Evolutionary conservation across 2,888 invertebrate genomes (phyloP), one percentile per base, ranked within the genome.

Genomic region (Aspidapion aeneum): DNA sequence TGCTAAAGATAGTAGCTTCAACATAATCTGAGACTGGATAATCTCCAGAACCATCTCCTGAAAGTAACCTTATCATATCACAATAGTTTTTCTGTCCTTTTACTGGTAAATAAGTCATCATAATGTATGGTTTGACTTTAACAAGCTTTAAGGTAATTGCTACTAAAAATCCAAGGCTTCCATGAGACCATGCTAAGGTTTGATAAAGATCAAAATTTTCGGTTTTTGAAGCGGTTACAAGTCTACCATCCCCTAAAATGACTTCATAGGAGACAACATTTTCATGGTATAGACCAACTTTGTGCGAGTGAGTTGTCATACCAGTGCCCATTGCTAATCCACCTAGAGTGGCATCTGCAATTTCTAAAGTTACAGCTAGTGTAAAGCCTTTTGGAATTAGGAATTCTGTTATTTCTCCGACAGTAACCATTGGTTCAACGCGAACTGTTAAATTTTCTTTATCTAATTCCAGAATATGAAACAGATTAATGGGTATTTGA

Each of bases 251-350:
- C 0, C 83, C 84, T 1, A 87, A 77, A 1, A 89, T 83, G 0
- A 89, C 84, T 71, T 90, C 89, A 77, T 87, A 89, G 62, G 86
- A 84, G 3, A 79, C 79, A 57, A 89, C 82, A 0, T 84, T 85
- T 75, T 89, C 89, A 73, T 89, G 88, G 78, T 87, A 89, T 20
- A 89, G 81, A 18, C 89, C 89, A 12, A 85, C 86, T 74, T 87
- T 87, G 77, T 89, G 89, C 0, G 88, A 89, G 77, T 88, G 87
- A 0, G 89, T 89, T 0, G 89, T 89, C 89, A 89, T 89, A n/a
- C 89, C 89, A 0, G 86, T 86, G 16, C 87, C 89, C 74, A 89
- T 82, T 0, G 89, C 89, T 19, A 89, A 78, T 54, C 89, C 88
- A 70, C 89, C 89, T 18, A 88, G 78, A 2, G 89, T 89, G 19